Evolutionary conservation across 2,113 vertebrate genomes (phyloP), one percentile per base, ranked within the genome.

Genomic region (Thunnus thynnus): DNA sequence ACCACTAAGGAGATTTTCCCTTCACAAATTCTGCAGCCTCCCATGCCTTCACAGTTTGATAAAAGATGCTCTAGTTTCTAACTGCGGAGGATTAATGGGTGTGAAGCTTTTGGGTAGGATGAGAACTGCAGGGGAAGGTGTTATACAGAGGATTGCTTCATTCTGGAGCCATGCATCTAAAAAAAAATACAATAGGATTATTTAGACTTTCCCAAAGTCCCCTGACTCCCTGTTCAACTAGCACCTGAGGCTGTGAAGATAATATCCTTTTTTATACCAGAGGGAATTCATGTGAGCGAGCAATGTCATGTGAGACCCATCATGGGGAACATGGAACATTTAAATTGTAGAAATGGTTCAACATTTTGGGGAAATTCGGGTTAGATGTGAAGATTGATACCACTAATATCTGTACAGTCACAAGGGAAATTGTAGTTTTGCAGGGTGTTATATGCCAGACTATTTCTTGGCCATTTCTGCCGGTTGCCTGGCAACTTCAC

Each of bases 71-170:
- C 32, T 44, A 62, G 3, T 88, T 81, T 70, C 52, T 70, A 66
- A 68, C 68, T 48, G 66, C 75, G 12, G 68, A 50, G 75, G 67
- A 91, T 86, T 89, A 83, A 60, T 69, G 58, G 32, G 52, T 72
- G 64, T 73, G 67, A 72, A 52, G 68, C 55, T 77, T 70, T 72
- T 41, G 6, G 41, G 47, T 52, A 20, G 69, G 58, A 80, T 78
- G 70, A 82, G 72, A 83, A 75, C 64, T 78, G 64, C 65, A 81
- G 65, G 50, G 25, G 56, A 57, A 79, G 58, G 62, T 76, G 76
- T 73, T 76, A 44, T 60, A 52, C 13, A 44, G 44, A 74, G 72
- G 54, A 77, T 72, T 68, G 84, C 56, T 60, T 81, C 56, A 79
- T 7, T 48, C 41, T 57, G 54, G 60, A 72, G 64, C 62, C 55